Conservation (phyloP, 2,888 invertebrate species). For the Cheilosia scutellata region DNA sequence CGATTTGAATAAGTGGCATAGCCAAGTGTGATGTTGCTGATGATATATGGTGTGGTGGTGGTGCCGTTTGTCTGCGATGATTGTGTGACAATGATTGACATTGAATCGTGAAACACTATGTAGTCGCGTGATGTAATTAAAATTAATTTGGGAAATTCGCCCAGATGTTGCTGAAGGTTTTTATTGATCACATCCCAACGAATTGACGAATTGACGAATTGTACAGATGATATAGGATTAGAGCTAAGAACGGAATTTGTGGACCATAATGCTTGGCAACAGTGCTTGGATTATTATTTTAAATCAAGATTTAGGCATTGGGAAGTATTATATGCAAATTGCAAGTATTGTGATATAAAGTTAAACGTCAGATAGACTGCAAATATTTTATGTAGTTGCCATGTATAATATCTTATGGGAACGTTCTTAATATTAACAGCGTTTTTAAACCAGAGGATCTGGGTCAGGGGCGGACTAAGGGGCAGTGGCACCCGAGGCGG, state of each 20-base stretch:
- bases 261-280: neutral
- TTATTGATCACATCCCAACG: neutral
- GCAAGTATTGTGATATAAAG: too few species aligned
- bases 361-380: too few species aligned
- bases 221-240: neutral
- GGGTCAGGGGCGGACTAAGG: too few species aligned
- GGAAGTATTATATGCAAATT: too few species aligned
- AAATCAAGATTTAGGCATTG: too few species aligned
- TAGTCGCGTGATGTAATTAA: constrained; percentile 39
- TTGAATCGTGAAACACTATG: constrained; percentile 52
- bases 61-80: constrained; percentile 46
- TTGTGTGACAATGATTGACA: constrained; percentile 49
- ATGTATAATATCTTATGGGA: too few species aligned
- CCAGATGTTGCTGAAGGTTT: constrained; percentile 23
- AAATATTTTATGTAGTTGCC: too few species aligned
- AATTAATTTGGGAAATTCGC: constrained; percentile 50
- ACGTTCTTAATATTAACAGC: too few species aligned
- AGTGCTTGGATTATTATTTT: neutral
- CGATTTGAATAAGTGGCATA: constrained; percentile 6
- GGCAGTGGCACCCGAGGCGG: too few species aligned
- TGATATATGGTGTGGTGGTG: constrained; percentile 6
- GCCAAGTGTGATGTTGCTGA: constrained; percentile 26
- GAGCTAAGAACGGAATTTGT: neutral
- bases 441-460: too few species aligned
- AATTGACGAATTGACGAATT: neutral